phyloP scores from a whole-genome alignment of 2,888 invertebrate genomes.

The Acheta domesticus region DNA sequence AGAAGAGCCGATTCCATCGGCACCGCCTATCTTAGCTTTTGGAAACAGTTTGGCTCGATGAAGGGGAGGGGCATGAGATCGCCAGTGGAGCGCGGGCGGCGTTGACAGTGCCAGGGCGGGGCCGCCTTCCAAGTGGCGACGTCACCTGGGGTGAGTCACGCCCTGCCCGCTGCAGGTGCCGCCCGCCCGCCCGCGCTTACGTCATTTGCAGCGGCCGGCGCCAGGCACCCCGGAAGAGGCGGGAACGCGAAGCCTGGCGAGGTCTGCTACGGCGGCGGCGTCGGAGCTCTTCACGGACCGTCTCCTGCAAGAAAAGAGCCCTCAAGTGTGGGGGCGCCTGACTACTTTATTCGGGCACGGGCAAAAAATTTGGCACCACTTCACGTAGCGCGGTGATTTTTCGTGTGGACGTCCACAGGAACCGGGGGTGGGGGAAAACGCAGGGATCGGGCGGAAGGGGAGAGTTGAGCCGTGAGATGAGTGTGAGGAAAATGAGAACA shows the following conservation, averaged over 20 bases:
- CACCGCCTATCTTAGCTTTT: not conserved
- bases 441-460: too few species aligned
- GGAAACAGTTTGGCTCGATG: not conserved
- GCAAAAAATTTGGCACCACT: slow-evolving; percentile 2
- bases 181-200: not conserved
- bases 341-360: not conserved
- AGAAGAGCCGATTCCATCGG: not conserved
- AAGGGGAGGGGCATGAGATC: not conserved
- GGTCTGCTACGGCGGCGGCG: not conserved
- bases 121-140: too few species aligned
- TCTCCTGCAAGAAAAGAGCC: slow-evolving; percentile 18
- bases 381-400: not conserved
- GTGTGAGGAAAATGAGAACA: too few species aligned
- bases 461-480: too few species aligned
- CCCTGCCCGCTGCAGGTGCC: not conserved
- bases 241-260: not conserved
- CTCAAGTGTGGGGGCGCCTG: not conserved
- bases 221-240: not conserved
- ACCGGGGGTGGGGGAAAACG: too few species aligned
- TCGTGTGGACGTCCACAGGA: not conserved
- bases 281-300: not conserved
- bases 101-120: not conserved
- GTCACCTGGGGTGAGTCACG: too few species aligned
- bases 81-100: not conserved
- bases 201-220: not conserved